These are phyloP conservation scores for Tribolium freemani DNA, from an alignment of 2,888 invertebrate genomes.

Conservation along the genomic window DNA sequence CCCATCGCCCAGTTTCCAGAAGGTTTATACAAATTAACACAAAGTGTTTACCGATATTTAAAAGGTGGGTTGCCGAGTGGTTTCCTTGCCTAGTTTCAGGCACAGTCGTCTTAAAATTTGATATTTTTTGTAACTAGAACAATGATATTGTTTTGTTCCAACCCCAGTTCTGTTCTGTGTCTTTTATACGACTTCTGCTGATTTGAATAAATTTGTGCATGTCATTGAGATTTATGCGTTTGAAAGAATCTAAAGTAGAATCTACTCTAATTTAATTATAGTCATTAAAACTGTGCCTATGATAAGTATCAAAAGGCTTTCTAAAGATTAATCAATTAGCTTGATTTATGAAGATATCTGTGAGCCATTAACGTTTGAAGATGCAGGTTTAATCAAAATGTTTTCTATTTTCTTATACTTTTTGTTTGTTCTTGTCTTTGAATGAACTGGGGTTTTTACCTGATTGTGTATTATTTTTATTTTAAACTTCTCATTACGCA, in stretches of 20 bases:
- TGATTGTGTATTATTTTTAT: background rate
- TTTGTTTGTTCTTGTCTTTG: background rate
- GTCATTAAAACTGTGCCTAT: conserved; percentile 26
- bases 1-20: no score
- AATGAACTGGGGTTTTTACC: background rate
- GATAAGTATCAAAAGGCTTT: conserved; percentile 19
- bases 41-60: no score
- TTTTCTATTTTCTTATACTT: background rate
- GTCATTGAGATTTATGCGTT: background rate
- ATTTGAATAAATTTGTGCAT: background rate
- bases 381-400: conserved; percentile 7
- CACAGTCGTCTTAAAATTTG: no score
- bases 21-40: no score
- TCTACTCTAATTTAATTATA: conserved; percentile 23
- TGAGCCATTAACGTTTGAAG: conserved; percentile 19
- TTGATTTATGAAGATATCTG: conserved; percentile 25
- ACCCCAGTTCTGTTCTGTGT: no score
- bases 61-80: no score
- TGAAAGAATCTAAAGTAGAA: conserved; percentile 30
- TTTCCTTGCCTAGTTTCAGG: no score
- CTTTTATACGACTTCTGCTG: no score
- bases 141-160: no score
- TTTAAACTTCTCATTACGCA: conserved; percentile 3
- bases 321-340: conserved; percentile 23
- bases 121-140: no score